Conservation (phyloP, 2,888 invertebrate species). For the Cerceris ruficornis region DNA sequence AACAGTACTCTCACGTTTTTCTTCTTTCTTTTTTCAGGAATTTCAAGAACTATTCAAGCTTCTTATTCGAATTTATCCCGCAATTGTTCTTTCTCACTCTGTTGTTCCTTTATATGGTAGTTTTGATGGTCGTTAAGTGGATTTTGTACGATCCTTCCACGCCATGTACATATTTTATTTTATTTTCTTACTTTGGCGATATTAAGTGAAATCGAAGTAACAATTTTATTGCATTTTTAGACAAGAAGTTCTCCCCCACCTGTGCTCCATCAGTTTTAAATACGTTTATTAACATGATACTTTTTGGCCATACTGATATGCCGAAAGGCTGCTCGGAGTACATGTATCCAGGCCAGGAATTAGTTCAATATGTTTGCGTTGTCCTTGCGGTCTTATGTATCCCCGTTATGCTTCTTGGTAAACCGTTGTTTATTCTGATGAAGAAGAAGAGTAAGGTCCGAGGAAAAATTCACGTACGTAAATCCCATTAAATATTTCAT, state of each 20-base stretch:
- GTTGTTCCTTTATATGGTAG: constrained; percentile 95
- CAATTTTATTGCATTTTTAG: neutral
- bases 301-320: constrained; percentile 82
- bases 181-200: neutral
- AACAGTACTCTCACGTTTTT: too few relatives aligned
- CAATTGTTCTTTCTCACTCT: constrained; percentile 93
- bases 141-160: constrained; percentile 85
- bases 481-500: neutral
- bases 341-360: constrained; percentile 85
- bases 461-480: constrained; percentile 80
- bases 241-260: constrained; percentile 79
- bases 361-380: constrained; percentile 86
- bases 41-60: constrained; percentile 86
- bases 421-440: constrained; percentile 84
- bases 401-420: constrained; percentile 90
- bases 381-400: constrained; percentile 87
- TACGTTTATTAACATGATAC: constrained; percentile 91
- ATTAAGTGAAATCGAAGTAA: neutral
- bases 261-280: constrained; percentile 92
- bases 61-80: constrained; percentile 94
- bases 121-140: constrained; percentile 97
- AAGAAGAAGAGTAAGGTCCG: constrained; percentile 61
- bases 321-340: constrained; percentile 83
- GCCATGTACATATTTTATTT: constrained; percentile 20
- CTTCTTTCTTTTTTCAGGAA: constrained; percentile 82